A percentile compares a stretch with the other conserved stretches of the same genome.
Evolutionary conservation across 2,888 invertebrate genomes (phyloP).

Genomic region (Tolmerus cingulatus): DNA sequence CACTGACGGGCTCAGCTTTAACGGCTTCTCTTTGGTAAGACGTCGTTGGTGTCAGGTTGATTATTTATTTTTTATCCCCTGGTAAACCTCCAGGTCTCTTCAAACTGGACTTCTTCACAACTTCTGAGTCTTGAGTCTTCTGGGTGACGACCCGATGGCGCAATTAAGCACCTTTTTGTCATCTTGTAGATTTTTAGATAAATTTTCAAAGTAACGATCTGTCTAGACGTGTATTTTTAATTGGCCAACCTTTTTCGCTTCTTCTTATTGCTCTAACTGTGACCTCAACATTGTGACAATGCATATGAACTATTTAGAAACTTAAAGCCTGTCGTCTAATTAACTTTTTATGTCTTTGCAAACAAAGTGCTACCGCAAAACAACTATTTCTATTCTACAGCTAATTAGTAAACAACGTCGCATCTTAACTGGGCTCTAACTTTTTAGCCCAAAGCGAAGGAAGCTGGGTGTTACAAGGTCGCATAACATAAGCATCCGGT

Average conservation of each 20-base stretch:
- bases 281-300: not conserved
- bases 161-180: not conserved
- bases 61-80: not conserved
- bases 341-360: not conserved
- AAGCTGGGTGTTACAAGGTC: too few relatives aligned
- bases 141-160: not conserved
- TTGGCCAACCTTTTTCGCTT: not conserved
- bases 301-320: not conserved
- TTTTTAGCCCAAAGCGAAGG: too few relatives aligned
- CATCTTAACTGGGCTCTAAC: too few relatives aligned
- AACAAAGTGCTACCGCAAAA: not conserved
- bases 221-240: not conserved
- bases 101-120: not conserved
- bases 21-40: not conserved
- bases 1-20: not conserved
- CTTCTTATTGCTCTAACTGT: not conserved
- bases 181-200: not conserved
- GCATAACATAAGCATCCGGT: too few relatives aligned
- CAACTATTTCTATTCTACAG: not conserved
- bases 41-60: not conserved
- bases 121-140: not conserved
- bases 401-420: too few relatives aligned
- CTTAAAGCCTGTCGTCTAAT: not conserved
- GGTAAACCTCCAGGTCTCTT: not conserved
- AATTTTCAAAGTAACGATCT: not conserved